A percentile compares a stretch with the other conserved stretches of the same genome.
Conservation (phyloP, 2,113 vertebrate species). For the Arvicanthis niloticus region DNA sequence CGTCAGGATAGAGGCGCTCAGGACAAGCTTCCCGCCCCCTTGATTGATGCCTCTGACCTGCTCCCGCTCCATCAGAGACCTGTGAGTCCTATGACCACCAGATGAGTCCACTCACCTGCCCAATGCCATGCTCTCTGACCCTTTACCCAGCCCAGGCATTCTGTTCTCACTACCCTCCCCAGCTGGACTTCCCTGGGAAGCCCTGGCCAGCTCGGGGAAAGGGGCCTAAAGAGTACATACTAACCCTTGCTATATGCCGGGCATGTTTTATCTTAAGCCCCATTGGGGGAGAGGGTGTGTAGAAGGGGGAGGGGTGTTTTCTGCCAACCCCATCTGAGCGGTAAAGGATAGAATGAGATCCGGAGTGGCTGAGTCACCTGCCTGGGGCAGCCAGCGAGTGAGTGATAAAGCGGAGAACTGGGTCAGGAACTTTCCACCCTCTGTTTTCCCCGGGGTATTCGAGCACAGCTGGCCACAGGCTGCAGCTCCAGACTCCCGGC, state of each 20-base stretch:
- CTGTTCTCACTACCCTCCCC: neutral
- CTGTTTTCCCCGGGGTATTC: neutral
- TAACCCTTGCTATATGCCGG: neutral
- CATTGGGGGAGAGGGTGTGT: too few relatives aligned
- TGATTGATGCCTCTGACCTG: neutral
- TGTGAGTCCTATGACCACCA: neutral
- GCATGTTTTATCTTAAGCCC: neutral
- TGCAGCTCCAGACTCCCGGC: neutral
- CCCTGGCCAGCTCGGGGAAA: neutral
- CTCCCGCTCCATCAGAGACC: neutral
- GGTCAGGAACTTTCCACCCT: neutral
- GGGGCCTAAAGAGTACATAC: neutral
- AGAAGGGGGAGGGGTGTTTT: neutral
- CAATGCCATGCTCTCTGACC: neutral
- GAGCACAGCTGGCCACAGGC: neutral
- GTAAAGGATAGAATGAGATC: neutral
- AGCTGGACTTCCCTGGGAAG: neutral
- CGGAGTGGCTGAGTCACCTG: neutral
- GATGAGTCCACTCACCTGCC: neutral
- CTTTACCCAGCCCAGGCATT: neutral
- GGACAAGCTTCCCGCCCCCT: neutral
- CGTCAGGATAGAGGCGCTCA: neutral
- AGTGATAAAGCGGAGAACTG: neutral
- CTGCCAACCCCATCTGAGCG: neutral
- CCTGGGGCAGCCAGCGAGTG: neutral